phyloP scores from a whole-genome alignment of 2,797 vertebrate species.

The Hippopotamyrus pictus region DNA sequence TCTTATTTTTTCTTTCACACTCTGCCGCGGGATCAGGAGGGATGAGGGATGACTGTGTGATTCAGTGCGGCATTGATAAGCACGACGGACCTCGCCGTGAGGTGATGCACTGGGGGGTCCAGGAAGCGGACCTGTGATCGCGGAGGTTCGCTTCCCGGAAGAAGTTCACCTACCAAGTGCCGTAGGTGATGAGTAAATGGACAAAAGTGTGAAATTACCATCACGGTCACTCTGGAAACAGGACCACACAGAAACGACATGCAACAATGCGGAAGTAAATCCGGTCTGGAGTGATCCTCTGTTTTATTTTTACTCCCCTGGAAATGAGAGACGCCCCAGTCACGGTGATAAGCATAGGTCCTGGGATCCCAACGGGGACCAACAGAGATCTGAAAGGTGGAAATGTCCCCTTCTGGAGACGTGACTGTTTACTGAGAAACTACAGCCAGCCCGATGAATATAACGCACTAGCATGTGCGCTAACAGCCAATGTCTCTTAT shows the following conservation, averaged over 20 bases:
- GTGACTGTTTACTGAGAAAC: neutral
- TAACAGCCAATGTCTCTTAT: neutral
- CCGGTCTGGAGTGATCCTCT: neutral
- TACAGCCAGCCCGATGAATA: neutral
- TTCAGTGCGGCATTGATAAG: neutral
- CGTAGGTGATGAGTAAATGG: neutral
- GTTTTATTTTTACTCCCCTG: neutral
- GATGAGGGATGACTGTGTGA: neutral
- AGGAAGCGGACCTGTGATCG: neutral
- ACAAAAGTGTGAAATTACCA: neutral
- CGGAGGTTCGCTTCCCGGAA: neutral
- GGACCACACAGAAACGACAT: neutral
- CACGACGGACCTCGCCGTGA: neutral
- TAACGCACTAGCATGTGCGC: neutral
- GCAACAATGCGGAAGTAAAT: neutral
- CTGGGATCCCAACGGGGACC: neutral
- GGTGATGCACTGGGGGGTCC: neutral
- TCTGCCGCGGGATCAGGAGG: neutral
- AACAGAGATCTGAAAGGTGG: neutral
- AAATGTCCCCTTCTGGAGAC: neutral
- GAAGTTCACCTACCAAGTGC: neutral
- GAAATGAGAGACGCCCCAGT: neutral
- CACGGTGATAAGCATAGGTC: no score
- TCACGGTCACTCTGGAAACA: neutral
- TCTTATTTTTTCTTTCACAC: neutral